These are phyloP conservation scores for Ooceraea biroi DNA, from an alignment of 1,140 invertebrate genomes.

Conservation along the genomic window DNA sequence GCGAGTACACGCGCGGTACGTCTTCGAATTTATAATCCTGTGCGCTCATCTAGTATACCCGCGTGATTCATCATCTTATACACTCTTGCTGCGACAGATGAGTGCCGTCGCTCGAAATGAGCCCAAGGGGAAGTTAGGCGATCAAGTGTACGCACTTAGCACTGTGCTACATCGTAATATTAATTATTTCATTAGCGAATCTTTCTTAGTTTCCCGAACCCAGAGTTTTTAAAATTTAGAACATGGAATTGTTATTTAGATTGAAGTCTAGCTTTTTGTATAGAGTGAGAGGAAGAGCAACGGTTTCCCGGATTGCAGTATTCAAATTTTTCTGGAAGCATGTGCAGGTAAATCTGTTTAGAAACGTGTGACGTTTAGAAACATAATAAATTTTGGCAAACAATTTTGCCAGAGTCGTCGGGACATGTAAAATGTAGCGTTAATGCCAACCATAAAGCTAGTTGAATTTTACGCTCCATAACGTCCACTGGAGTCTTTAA, in stretches of 20 bases:
- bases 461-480: background rate
- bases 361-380: too few relatives aligned
- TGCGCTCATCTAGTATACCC: constrained; percentile 51
- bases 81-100: constrained; percentile 53
- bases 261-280: background rate
- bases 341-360: too few relatives aligned
- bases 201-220: background rate
- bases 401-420: background rate
- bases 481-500: constrained; percentile 17
- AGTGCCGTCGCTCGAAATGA: constrained; percentile 47
- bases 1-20: constrained; percentile 37
- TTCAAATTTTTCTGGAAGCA: too few relatives aligned
- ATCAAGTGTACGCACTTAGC: constrained; percentile 40
- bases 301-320: too few relatives aligned
- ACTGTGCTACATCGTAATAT: constrained; percentile 31
- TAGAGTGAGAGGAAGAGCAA: too few relatives aligned
- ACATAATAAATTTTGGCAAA: background rate
- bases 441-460: background rate
- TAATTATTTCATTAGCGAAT: constrained; percentile 44
- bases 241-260: background rate
- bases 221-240: background rate
- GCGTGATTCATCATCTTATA: constrained; percentile 72
- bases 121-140: constrained; percentile 46
- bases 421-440: background rate
- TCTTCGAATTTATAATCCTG: constrained; percentile 73